Percentiles rank a stretch among this genome's conserved stretches.
Conservation (phyloP, 2,113 vertebrate genomes). For the Gnathonemus echidnorhynchus region DNA sequence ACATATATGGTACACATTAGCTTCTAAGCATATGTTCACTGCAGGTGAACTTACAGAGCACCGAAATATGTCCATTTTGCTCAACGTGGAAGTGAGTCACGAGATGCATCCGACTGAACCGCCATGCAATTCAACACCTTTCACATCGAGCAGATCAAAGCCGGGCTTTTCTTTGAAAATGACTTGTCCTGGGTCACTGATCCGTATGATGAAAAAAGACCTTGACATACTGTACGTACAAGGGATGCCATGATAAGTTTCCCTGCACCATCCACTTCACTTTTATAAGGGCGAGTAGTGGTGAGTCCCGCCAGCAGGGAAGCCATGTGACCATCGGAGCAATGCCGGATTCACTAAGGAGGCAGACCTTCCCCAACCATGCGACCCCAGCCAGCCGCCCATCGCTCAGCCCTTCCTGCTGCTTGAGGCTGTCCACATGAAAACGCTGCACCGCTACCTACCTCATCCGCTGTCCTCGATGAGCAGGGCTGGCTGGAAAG, state of each 20-base stretch:
- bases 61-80: not conserved
- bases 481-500: not conserved
- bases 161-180: not conserved
- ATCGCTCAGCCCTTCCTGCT: not conserved
- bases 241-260: not conserved
- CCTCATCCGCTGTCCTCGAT: not conserved
- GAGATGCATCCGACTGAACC: not conserved
- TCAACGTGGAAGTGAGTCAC: not conserved
- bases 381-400: not conserved
- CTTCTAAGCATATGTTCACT: not conserved
- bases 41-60: not conserved
- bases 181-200: not conserved
- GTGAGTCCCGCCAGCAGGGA: not conserved
- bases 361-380: not conserved
- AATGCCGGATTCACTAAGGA: not conserved
- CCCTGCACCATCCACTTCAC: not conserved
- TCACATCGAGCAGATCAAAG: not conserved
- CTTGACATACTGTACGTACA: not conserved
- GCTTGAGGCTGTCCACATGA: not conserved
- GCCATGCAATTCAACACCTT: not conserved
- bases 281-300: not conserved
- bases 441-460: not conserved
- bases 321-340: not conserved
- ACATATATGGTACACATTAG: not conserved
- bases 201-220: not conserved